Conservation (phyloP, 2,797 vertebrate genomes). For the Sebastes jordani region DNA sequence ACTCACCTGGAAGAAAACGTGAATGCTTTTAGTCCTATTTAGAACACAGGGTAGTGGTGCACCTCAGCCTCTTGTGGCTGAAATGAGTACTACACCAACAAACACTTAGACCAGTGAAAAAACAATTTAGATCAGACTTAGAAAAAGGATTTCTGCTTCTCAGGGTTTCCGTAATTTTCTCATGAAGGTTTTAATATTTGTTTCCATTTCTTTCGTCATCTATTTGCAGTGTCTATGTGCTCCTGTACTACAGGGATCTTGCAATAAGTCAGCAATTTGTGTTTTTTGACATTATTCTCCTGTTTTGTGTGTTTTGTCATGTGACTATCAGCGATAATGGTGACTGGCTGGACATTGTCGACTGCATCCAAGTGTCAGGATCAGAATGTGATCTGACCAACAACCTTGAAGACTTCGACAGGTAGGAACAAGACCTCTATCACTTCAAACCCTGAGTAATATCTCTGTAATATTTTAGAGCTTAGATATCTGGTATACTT, state of each 20-base stretch:
- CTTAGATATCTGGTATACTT: not conserved
- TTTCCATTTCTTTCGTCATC: not conserved
- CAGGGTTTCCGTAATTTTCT: not conserved
- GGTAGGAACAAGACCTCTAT: conserved; percentile 17
- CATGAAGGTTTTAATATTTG: not conserved
- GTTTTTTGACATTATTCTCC: not conserved
- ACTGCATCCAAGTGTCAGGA: conserved; percentile 72
- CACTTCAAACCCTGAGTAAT: not conserved
- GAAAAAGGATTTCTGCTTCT: not conserved
- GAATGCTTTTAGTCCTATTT: too few relatives aligned
- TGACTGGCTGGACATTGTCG: conserved; percentile 57
- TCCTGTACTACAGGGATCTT: not conserved
- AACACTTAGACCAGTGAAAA: too few relatives aligned
- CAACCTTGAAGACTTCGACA: conserved; percentile 44
- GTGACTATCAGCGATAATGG: conserved; percentile 62
- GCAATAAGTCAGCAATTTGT: not conserved
- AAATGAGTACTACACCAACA: too few relatives aligned
- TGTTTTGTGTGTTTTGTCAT: not conserved
- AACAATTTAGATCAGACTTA: not conserved
- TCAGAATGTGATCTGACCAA: conserved; percentile 88
- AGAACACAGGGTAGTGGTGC: too few relatives aligned
- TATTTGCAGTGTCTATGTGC: not conserved
- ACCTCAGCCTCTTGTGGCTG: too few relatives aligned
- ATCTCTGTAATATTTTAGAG: not conserved
- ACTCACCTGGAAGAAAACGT: too few relatives aligned